Base-by-base conservation (phyloP, 2,888 invertebrate genomes). In the Perithous albicinctus region DNA sequence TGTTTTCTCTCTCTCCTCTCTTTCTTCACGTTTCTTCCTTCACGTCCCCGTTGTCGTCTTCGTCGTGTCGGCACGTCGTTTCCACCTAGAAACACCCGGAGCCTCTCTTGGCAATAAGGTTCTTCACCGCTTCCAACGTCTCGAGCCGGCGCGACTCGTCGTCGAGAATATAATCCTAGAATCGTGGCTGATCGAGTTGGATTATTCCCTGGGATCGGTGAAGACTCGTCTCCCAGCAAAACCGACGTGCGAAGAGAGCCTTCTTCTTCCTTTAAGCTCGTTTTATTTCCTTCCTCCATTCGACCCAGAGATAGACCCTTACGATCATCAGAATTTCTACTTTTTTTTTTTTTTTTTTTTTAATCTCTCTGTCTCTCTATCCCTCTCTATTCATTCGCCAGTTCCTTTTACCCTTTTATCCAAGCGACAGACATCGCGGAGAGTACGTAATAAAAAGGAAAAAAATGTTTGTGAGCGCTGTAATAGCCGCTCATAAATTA, bases 141-240 rank as follows among this genome's bases (percentile, higher is more conserved):
- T 6, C 29, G 54, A 29, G 7, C 56, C 15, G 43, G 43, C 26
- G 20, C 67, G 43, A 59, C 26, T 35, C 67, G 67, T 67, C 67
- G 18, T 29, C 35, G 59, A 59, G 43, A 59, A 72, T 72, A 72
- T 72, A 72, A 72, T 72, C 72, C 72, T 72, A 72, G 72, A 72
- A 72, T 72, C 72, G 72, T 59, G 56, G 72, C 59, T 29, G 72
- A 72, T 72, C 72, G 72, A 59, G 59, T 72, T 59, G 72, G 72
- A 72, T 59, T 59, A 23, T 72, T 72, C 46, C 43, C 41, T 29
- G 56, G 20, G 70, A 56, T 43, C 41, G 26, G 41, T n/a, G 29
- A 56, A 41, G 20, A 69, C 69, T 69, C 69, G 23, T 54, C 43
- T 26, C 54, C 38, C 38, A 18, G 29, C 26, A 35, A 59, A 59